phyloP scores from a whole-genome alignment of 1,140 invertebrate species.

The Lasioglossum baleicum region DNA sequence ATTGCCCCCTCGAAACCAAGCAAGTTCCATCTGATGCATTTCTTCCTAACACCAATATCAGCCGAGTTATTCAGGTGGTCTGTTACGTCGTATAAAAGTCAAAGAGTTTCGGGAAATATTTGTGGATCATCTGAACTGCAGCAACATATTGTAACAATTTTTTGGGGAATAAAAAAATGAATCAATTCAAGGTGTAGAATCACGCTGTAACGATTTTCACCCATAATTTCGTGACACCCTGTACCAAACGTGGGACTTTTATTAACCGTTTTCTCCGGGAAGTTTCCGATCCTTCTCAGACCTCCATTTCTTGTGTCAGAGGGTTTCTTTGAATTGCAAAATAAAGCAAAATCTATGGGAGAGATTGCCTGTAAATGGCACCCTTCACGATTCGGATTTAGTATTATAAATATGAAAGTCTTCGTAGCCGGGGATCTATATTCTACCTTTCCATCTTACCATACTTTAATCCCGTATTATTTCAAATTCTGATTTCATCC shows the following conservation, averaged over 20 bases:
- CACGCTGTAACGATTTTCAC: no score
- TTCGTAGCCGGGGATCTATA: not conserved
- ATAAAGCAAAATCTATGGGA: not conserved
- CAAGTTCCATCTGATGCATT: no score
- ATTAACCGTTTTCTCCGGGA: not conserved
- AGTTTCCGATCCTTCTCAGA: not conserved
- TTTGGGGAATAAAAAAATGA: no score
- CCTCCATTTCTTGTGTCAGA: not conserved
- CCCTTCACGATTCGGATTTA: not conserved
- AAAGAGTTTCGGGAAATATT: no score
- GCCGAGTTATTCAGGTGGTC: no score
- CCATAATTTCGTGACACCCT: no score
- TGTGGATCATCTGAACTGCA: no score
- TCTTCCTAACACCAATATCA: no score
- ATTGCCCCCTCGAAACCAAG: no score
- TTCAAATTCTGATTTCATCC: not conserved
- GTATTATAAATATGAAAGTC: constrained; percentile 8
- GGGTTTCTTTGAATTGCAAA: not conserved
- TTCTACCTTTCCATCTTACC: not conserved
- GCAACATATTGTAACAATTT: no score
- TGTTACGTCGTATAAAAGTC: no score
- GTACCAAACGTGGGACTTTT: not conserved
- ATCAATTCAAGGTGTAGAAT: no score
- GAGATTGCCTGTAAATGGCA: not conserved
- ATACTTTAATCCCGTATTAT: constrained; percentile 2